phyloP scores from a whole-genome alignment of 2,797 vertebrate genomes.

The Phoebastria nigripes region DNA sequence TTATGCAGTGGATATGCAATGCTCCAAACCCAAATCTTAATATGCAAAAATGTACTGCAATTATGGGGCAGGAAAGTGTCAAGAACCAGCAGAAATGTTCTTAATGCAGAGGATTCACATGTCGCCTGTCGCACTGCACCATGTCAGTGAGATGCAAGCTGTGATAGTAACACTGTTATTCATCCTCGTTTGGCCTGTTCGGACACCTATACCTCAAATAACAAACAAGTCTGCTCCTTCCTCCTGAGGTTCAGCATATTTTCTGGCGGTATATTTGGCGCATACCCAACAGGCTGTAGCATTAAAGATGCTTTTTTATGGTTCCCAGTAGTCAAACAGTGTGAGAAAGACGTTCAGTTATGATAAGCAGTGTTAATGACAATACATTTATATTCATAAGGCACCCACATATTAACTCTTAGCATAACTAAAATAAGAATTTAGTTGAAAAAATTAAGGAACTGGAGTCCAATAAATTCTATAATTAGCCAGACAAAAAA shows the following conservation, averaged over 20 bases:
- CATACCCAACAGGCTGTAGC: neutral
- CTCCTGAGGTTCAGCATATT: neutral
- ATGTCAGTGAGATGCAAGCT: neutral
- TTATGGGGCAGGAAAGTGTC: neutral
- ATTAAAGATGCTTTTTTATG: neutral
- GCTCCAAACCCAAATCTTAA: neutral
- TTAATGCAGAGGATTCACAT: neutral
- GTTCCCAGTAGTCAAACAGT: neutral
- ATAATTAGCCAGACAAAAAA: neutral
- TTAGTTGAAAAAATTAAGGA: neutral
- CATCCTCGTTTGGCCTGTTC: neutral
- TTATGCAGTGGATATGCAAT: neutral
- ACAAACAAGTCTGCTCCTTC: neutral
- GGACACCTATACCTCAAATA: neutral
- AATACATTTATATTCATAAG: neutral
- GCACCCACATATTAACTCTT: neutral
- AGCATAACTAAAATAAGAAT: neutral
- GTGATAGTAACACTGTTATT: neutral
- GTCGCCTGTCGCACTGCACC: neutral
- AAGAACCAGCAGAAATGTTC: neutral
- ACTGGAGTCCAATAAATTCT: neutral
- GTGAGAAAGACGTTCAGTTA: neutral
- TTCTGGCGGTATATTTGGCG: neutral
- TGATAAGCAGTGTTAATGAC: neutral
- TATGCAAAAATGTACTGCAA: neutral